Evolutionary conservation across 2,888 invertebrate species (phyloP).

Genomic region (Cosmia trapezina): DNA sequence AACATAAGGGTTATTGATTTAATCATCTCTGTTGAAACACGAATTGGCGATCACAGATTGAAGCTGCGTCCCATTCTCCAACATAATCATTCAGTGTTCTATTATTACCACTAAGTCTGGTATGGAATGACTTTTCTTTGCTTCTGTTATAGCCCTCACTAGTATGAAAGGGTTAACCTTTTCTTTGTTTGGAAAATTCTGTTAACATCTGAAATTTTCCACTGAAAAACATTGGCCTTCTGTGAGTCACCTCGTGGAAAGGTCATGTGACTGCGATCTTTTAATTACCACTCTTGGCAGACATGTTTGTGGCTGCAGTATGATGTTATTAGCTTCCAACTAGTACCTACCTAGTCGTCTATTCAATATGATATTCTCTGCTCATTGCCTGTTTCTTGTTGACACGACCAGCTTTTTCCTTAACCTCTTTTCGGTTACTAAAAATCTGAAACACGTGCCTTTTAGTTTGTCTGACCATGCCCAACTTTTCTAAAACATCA

Average conservation of each 20-base stretch:
- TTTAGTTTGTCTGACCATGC: slow-evolving; percentile 15
- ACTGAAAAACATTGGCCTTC: slow-evolving; percentile 28
- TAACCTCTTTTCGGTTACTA: neutral
- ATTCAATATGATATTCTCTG: slow-evolving; percentile 7
- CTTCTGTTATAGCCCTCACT: neutral
- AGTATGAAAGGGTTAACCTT: slow-evolving; percentile 16
- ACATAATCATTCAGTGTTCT: no score
- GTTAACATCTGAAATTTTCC: slow-evolving; percentile 28
- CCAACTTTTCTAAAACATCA: slow-evolving; percentile 2
- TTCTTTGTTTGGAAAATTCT: slow-evolving; percentile 16
- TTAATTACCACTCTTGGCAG: slow-evolving; percentile 49
- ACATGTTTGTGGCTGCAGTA: slow-evolving; percentile 34
- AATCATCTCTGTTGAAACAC: neutral
- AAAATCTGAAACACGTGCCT: slow-evolving; percentile 12
- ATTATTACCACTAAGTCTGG: no score
- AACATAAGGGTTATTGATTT: neutral
- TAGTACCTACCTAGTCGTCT: neutral
- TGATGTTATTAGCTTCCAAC: slow-evolving; percentile 13
- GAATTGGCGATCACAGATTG: neutral
- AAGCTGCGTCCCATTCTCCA: neutral
- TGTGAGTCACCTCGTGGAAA: slow-evolving; percentile 29
- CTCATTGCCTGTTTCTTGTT: neutral
- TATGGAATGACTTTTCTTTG: neutral
- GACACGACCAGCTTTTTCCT: neutral
- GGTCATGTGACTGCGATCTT: slow-evolving; percentile 39